A percentile compares a stretch with the other conserved stretches of the same genome.
phyloP scores from a whole-genome alignment of 2,888 invertebrate species.

The Pristionchus entomophagus region DNA sequence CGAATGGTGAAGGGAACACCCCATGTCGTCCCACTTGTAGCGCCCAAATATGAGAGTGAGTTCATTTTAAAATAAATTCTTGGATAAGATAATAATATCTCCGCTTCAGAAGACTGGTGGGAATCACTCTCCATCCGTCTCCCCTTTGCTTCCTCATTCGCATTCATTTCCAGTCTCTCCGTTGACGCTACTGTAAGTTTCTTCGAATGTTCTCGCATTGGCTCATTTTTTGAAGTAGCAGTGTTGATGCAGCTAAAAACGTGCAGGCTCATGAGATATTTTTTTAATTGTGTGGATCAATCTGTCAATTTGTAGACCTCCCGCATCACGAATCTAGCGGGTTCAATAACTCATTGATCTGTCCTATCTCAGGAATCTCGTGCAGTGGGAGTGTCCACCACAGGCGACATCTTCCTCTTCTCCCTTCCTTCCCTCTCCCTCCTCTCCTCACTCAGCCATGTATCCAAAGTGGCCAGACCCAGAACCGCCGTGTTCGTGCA shows the following conservation, averaged over 20 bases:
- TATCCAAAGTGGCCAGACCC: neutral
- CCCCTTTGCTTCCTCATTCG: conserved; percentile 29
- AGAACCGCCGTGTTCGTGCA: conserved; percentile 43
- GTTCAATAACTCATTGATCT: too few species aligned
- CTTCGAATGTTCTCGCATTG: neutral
- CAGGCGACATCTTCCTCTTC: conserved; percentile 47
- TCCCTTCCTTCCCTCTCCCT: conserved; percentile 46
- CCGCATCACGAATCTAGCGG: too few species aligned
- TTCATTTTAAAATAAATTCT: neutral
- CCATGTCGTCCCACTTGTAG: conserved; percentile 31
- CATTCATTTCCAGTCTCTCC: conserved; percentile 36
- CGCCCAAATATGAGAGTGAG: conserved; percentile 39
- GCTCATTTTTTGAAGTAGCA: too few species aligned
- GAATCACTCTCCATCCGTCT: conserved; percentile 7
- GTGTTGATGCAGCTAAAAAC: too few species aligned
- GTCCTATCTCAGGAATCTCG: neutral
- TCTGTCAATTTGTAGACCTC: too few species aligned
- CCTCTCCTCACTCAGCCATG: neutral
- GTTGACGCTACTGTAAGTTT: conserved; percentile 5
- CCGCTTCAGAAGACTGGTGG: conserved; percentile 44
- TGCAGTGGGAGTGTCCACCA: conserved; percentile 34
- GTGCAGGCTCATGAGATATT: too few species aligned
- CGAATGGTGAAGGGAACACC: conserved; percentile 37
- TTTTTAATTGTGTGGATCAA: too few species aligned
- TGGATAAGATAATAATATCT: neutral